phyloP scores from a whole-genome alignment of 53 echinoderm and acorn worm genomes.

The Hippasteria phrygiana region DNA sequence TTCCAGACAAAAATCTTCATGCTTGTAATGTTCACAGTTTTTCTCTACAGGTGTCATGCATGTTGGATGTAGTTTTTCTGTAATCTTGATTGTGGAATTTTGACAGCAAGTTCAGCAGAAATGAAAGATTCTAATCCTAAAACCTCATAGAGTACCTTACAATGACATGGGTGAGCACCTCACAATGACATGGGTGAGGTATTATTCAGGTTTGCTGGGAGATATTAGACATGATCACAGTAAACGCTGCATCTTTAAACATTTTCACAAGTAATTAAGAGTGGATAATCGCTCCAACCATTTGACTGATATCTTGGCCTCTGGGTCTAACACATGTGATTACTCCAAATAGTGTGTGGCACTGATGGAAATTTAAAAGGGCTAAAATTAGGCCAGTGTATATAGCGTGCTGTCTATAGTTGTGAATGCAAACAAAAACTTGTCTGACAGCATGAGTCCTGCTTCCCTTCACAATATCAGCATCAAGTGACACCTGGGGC shows the following conservation, averaged over 20 bases:
- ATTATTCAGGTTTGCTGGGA: too few relatives aligned
- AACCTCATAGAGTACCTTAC: too few relatives aligned
- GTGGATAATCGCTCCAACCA: background rate
- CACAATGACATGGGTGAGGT: too few relatives aligned
- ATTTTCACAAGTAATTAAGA: background rate
- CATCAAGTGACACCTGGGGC: conserved; percentile 58
- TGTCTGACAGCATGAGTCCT: conserved; percentile 16
- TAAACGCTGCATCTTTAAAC: background rate
- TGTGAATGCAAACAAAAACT: conserved; percentile 44
- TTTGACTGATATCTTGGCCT: background rate
- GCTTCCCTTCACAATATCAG: conserved; percentile 33
- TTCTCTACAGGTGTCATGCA: too few relatives aligned
- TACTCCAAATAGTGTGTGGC: conserved; percentile 20
- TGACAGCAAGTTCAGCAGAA: too few relatives aligned
- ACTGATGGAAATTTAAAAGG: background rate
- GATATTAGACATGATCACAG: too few relatives aligned
- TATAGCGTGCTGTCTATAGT: conserved; percentile 31
- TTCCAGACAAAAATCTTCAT: too few relatives aligned
- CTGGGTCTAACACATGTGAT: background rate
- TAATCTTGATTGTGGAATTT: too few relatives aligned
- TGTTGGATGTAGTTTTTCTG: too few relatives aligned
- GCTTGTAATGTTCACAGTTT: too few relatives aligned
- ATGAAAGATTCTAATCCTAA: too few relatives aligned
- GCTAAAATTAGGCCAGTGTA: conserved; percentile 19
- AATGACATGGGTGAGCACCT: too few relatives aligned